Evolutionary conservation across 2,888 invertebrate genomes (phyloP).

Genomic region (Dasypogon diadema): DNA sequence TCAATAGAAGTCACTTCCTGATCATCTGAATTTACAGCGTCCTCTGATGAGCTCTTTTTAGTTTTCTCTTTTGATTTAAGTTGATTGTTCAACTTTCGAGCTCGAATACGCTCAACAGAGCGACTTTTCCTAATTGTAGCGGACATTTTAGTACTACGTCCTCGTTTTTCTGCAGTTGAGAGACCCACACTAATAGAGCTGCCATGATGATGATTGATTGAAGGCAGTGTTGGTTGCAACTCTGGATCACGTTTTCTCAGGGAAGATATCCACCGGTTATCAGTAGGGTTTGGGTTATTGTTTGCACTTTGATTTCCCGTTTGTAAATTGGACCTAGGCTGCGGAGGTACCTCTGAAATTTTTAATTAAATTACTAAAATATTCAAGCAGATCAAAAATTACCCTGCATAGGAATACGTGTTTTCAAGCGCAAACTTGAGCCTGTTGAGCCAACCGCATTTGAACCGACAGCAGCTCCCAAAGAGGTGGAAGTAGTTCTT

Average conservation of each 20-base stretch:
- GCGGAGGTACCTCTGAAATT: slow-evolving; percentile 67
- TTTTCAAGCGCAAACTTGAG: slow-evolving; percentile 60
- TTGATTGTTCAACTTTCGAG: slow-evolving; percentile 67
- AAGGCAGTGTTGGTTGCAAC: slow-evolving; percentile 75
- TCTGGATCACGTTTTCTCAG: slow-evolving; percentile 76
- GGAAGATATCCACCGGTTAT: slow-evolving; percentile 77
- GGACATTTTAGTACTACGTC: slow-evolving; percentile 59
- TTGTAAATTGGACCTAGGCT: slow-evolving; percentile 62
- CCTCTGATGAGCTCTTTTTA: slow-evolving; percentile 69
- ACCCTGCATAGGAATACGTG: slow-evolving; percentile 68
- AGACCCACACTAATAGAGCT: slow-evolving; percentile 67
- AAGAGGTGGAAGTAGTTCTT: slow-evolving; percentile 58
- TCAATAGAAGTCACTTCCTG: slow-evolving; percentile 68
- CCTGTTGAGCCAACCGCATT: neutral
- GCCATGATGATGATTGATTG: slow-evolving; percentile 69
- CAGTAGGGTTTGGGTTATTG: slow-evolving; percentile 68
- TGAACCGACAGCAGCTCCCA: neutral
- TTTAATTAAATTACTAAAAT: neutral
- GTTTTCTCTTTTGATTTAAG: slow-evolving; percentile 65
- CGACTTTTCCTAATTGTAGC: slow-evolving; percentile 67
- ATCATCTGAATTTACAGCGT: slow-evolving; percentile 69
- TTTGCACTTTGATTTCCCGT: slow-evolving; percentile 53
- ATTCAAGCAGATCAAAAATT: too few species aligned
- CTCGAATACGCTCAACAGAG: slow-evolving; percentile 68
- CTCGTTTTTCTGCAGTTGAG: slow-evolving; percentile 64